Percentiles rank a stretch among this genome's conserved stretches.
Evolutionary conservation across 2,888 invertebrate species (phyloP).

Genomic region (Tachina lurida): DNA sequence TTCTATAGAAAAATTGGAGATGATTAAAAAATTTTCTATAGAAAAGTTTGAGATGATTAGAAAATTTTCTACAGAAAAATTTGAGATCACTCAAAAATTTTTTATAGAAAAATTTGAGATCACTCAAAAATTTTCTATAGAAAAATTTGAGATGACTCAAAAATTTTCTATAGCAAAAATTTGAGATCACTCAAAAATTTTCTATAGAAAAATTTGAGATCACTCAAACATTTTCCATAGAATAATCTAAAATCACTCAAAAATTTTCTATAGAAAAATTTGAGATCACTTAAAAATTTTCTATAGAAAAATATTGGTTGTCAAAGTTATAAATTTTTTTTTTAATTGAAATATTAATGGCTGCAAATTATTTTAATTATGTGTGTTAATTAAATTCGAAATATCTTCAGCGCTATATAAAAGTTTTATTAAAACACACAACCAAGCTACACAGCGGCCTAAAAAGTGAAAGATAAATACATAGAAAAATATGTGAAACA

Average conservation of each 20-base stretch:
- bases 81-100: too few relatives aligned
- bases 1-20: neutral
- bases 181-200: too few relatives aligned
- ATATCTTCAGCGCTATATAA: neutral
- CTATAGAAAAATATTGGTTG: neutral
- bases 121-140: neutral
- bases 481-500: conserved; percentile 8
- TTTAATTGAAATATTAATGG: neutral
- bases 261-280: conserved; percentile 2
- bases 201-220: neutral
- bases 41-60: neutral
- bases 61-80: too few relatives aligned
- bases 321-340: neutral
- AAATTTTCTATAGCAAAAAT: neutral
- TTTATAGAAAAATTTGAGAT: neutral
- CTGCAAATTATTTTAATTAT: neutral
- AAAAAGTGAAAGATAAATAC: conserved; percentile 58
- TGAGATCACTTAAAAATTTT: neutral
- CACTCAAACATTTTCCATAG: neutral
- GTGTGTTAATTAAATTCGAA: conserved; percentile 33
- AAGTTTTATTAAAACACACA: neutral
- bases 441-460: conserved; percentile 34
- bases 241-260: neutral
- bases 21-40: neutral
- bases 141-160: neutral